phyloP scores from a whole-genome alignment of 2,113 vertebrate genomes.

The Oncorhynchus mykiss region DNA sequence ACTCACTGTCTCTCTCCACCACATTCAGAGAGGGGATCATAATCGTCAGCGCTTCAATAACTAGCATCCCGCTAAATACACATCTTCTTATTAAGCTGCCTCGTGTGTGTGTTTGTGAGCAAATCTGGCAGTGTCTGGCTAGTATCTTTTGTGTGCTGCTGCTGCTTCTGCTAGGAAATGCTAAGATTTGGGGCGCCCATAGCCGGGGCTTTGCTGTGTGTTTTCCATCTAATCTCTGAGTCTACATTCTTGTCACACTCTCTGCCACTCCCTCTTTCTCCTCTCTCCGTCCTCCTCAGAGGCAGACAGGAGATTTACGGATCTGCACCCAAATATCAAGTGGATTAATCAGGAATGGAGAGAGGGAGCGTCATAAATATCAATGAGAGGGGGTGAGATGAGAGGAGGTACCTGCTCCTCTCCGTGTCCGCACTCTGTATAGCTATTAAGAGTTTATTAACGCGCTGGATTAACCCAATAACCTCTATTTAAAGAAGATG shows the following conservation, averaged over 20 bases:
- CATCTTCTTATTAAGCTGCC: conserved; percentile 44
- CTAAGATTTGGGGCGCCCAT: conserved; percentile 17
- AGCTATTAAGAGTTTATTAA: conserved; percentile 62
- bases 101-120: conserved; percentile 10
- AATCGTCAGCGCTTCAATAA: conserved; percentile 51
- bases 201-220: conserved; percentile 21
- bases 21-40: conserved; percentile 50
- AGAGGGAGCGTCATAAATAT: conserved; percentile 71
- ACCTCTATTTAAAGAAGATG: conserved; percentile 58
- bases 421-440: conserved; percentile 48
- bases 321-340: conserved; percentile 67
- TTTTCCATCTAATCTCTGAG: conserved; percentile 39
- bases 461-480: conserved; percentile 55
- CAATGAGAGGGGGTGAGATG: conserved; percentile 59
- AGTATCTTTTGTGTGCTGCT: conserved; percentile 24
- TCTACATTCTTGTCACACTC: conserved; percentile 61
- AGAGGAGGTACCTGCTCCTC: conserved; percentile 27
- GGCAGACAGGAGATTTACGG: conserved; percentile 57
- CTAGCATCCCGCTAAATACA: conserved; percentile 34
- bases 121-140: conserved; percentile 19
- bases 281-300: conserved; percentile 44
- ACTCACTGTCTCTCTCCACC: conserved; percentile 42
- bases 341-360: conserved; percentile 71
- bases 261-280: conserved; percentile 17
- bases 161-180: conserved; percentile 5